Percentiles rank a stretch among this genome's conserved stretches.
phyloP scores from a whole-genome alignment of 2,113 vertebrate genomes.

The Myotis davidii region DNA sequence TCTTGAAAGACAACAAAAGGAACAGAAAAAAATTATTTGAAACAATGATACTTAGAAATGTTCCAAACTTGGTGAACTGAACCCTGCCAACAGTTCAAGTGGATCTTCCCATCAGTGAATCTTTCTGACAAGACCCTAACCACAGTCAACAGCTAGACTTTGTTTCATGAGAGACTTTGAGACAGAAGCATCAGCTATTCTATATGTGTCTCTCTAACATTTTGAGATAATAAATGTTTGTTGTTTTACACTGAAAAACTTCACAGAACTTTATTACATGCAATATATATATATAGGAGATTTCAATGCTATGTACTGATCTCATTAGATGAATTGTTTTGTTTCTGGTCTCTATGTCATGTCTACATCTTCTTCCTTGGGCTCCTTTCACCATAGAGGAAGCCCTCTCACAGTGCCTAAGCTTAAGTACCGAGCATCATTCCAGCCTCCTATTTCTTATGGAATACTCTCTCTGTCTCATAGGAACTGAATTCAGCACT shows the following conservation, averaged over 20 bases:
- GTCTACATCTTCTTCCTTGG: background rate
- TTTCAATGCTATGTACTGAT: background rate
- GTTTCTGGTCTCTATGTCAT: background rate
- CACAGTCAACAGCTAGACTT: background rate
- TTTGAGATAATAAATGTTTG: background rate
- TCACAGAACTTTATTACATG: background rate
- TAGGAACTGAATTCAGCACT: background rate
- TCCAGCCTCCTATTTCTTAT: background rate
- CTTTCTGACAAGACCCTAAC: background rate
- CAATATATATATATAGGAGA: background rate
- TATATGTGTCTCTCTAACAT: background rate
- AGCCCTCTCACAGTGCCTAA: background rate
- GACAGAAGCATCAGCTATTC: background rate
- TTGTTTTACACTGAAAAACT: background rate
- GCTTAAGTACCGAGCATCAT: too few species aligned
- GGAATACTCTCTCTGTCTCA: background rate
- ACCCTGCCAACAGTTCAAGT: background rate
- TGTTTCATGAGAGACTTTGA: background rate
- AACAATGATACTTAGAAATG: background rate
- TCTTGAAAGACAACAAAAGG: background rate
- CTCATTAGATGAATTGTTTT: background rate
- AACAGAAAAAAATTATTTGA: background rate
- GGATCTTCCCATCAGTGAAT: background rate
- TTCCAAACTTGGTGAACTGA: background rate
- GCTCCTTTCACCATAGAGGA: accelerated